Evolutionary conservation across 2,113 vertebrate species (phyloP).

Genomic region (Notechis scutatus): DNA sequence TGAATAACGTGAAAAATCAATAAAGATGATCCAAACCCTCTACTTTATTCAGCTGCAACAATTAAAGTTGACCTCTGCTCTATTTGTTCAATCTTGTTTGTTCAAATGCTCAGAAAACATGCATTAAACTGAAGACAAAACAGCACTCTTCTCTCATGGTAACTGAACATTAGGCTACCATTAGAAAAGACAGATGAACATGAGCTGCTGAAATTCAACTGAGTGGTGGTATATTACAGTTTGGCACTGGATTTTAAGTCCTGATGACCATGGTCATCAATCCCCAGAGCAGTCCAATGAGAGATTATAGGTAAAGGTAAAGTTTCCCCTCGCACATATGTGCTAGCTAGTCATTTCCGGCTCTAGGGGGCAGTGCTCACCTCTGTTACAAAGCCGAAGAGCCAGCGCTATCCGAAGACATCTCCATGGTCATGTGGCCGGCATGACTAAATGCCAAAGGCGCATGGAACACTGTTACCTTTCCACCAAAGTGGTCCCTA

Average conservation of each 20-base stretch:
- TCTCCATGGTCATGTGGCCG: too few relatives aligned
- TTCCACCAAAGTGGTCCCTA: too few relatives aligned
- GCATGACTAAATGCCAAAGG: too few relatives aligned
- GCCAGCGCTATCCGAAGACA: too few relatives aligned
- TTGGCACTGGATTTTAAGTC: not conserved
- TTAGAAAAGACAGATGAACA: not conserved
- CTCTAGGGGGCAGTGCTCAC: too few relatives aligned
- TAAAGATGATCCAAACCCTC: not conserved
- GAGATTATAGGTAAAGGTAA: not conserved
- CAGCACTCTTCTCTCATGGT: not conserved
- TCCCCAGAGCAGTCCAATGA: not conserved
- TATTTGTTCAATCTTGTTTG: not conserved
- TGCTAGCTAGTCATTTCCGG: too few relatives aligned
- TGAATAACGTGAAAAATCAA: not conserved
- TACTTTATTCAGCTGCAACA: not conserved
- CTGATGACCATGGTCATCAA: not conserved
- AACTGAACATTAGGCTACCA: not conserved
- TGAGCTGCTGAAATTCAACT: not conserved
- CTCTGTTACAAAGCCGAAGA: too few relatives aligned
- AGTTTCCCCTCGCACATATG: too few relatives aligned
- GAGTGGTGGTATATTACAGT: not conserved
- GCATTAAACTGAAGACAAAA: not conserved
- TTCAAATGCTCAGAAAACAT: not conserved
- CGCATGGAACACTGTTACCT: too few relatives aligned
- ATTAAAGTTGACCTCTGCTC: not conserved